phyloP scores from a whole-genome alignment of 2,888 invertebrate species.

The Stenurella melanura region DNA sequence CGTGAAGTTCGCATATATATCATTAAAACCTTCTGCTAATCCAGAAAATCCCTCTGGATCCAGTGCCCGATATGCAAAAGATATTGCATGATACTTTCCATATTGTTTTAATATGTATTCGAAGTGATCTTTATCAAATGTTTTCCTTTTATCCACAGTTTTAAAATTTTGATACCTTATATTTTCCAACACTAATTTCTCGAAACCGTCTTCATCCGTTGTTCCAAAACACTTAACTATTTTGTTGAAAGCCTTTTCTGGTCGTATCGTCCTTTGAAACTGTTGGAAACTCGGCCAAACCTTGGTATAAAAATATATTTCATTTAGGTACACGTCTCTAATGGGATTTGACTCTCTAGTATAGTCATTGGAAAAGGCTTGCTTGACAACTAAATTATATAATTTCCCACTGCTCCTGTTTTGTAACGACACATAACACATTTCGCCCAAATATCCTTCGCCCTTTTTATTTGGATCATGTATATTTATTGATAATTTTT shows the following conservation, averaged over 20 bases:
- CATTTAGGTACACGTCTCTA: slow-evolving; percentile 41
- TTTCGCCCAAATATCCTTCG: slow-evolving; percentile 44
- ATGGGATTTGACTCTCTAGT: slow-evolving; percentile 34
- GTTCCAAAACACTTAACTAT: slow-evolving; percentile 39
- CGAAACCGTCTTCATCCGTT: slow-evolving; percentile 22
- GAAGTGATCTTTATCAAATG: slow-evolving; percentile 54
- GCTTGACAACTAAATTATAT: not conserved
- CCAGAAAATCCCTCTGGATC: slow-evolving; percentile 3
- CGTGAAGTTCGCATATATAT: not conserved
- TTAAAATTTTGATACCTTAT: slow-evolving; percentile 43
- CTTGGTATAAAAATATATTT: slow-evolving; percentile 43
- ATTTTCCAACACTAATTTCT: slow-evolving; percentile 53
- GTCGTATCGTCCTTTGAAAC: slow-evolving; percentile 27
- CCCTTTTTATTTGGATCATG: slow-evolving; percentile 39
- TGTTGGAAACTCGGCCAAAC: slow-evolving; percentile 36
- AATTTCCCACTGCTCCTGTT: slow-evolving; percentile 26
- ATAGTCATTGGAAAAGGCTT: not conserved
- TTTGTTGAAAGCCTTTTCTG: slow-evolving; percentile 17
- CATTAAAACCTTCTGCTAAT: not conserved
- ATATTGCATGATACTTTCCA: slow-evolving; percentile 56
- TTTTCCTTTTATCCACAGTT: slow-evolving; percentile 32
- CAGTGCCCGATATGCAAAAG: slow-evolving; percentile 51
- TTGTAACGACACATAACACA: slow-evolving; percentile 34
- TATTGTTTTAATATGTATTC: slow-evolving; percentile 51
- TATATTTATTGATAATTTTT: not conserved